Base-by-base conservation (phyloP, 2,113 vertebrate species). In the Gambusia affinis region DNA sequence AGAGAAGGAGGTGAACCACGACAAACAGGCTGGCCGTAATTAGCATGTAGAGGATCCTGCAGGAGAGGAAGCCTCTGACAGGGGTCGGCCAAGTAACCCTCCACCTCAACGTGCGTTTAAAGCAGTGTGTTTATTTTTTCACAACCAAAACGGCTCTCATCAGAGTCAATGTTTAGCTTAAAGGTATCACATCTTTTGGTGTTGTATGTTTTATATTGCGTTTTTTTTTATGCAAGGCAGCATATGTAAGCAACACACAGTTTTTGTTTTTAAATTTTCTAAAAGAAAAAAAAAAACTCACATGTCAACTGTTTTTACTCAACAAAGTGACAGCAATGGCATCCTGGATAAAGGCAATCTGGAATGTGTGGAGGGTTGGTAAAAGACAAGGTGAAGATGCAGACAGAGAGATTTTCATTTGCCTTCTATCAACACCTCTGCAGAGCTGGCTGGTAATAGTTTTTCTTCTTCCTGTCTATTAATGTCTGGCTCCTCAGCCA, bases 401-500 rank as follows among this genome's bases (percentile, higher is more conserved):
- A 86, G 82, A 68, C 81, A 37, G 61, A 28, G 67, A 81, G 44
- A 29, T 74, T 66, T 67, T 78, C 82, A 70, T 65, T 78, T 88
- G 81, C 83, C 73, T 82, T 57, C 83, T 82, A 86, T 89, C 88
- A 88, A 83, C 79, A 76, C 75, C 82, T 81, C 78, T 84, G 75
- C 72, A 80, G 87, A 88, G 80, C 44, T 17, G 64, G 76, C 74
- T 86, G 79, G 79, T 88, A 85, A 91, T 85, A 81, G 75, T 86
- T 87, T 89, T 85, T 83, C 84, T 86, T 84, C 51, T 88, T 70
- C 80, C 76, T 86, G 83, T 93, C 92, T 91, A 89, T 92, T 91
- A 93, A 92, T 85, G 90, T 85, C 88, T 88, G 83, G 89, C 83
- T 89, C 81, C 89, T 86, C 84, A 90, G 83, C 81, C 75, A 82